Base-by-base conservation (phyloP, 1,140 invertebrate species). In the Pseudomyrmex cubaensis region DNA sequence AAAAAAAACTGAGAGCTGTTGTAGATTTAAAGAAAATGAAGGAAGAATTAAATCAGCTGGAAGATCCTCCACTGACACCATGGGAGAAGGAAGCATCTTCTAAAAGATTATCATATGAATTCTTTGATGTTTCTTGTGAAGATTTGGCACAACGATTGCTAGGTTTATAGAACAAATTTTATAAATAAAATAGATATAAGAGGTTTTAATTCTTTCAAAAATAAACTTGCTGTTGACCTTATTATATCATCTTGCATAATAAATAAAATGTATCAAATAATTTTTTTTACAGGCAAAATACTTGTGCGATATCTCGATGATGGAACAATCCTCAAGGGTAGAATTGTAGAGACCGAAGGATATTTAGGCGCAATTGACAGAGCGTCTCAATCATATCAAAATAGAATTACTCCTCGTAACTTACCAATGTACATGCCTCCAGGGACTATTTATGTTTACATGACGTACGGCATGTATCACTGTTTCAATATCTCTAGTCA, bases 391-490 rank as follows among this genome's bases (percentile, higher is more conserved):
- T 96, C 97, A 0, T 97, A 95, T 90, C 93, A 95, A 75, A 95
- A 96, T 15, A 96, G 95, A 93, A 89, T 95, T 85, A 97, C 97
- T 15, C 93, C 95, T 12, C 93, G 95, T 88, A 97, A 96, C 92
- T 94, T 95, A 90, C 96, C 97, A 2, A 97, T 98, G 97, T 98
- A 96, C 90, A 97, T 97, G 97, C 92, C 88, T 61, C 95, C 97
- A 35, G 97, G 97, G n/a, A 98, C 97, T 50, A 95, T 95, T 52
- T 98, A 97, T 93, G 96, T 98, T 4, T 98, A 98, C 89, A 94
- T 96, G 72, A 97, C 97, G 13, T 98, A 98, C 93, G 97, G 97
- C 87, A 97, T 97, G 96, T 97, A 98, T 90, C 95, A 96, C 90
- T 98, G 97, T 89, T 96, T 98, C 87, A 98, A 98, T 92, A 96